These are phyloP conservation scores for Oncorhynchus kisutch DNA, from an alignment of 2,113 vertebrate species.

Conservation along the genomic window DNA sequence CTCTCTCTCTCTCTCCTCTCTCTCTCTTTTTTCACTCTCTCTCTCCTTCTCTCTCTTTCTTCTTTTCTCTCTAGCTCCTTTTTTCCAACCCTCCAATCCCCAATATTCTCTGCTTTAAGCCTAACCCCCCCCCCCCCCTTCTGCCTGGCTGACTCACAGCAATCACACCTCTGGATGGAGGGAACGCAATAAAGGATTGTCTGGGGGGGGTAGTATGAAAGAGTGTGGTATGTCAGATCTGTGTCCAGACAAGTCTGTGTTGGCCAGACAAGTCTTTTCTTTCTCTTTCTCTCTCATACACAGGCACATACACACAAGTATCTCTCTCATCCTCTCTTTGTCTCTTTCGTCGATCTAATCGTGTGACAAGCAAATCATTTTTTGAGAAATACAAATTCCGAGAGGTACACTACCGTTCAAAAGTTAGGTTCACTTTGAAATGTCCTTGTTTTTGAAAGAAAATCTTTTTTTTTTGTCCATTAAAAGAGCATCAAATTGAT, in stretches of 20 bases:
- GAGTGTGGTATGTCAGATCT: neutral
- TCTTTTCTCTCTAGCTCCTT: neutral
- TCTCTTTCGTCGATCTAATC: neutral
- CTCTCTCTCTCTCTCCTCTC: neutral
- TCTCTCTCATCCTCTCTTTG: neutral
- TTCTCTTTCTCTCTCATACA: neutral
- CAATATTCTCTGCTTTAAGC: conserved; percentile 24
- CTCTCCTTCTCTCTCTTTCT: neutral
- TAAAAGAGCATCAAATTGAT: too few species aligned
- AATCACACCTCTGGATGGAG: neutral
- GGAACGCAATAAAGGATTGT: neutral
- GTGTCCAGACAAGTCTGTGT: neutral
- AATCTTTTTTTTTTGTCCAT: too few species aligned
- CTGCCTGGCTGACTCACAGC: conserved; percentile 27
- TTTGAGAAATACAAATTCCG: too few species aligned
- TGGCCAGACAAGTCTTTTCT: neutral
- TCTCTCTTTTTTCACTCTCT: neutral
- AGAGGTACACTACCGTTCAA: too few species aligned
- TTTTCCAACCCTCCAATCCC: neutral
- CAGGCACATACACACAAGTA: too few species aligned
- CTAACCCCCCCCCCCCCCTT: neutral
- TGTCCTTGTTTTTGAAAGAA: too few species aligned
- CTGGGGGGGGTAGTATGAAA: too few species aligned
- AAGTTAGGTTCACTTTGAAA: too few species aligned
- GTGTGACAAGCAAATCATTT: neutral